These are phyloP conservation scores for Enteromius afrohamiltoni DNA, from an alignment of 2,797 vertebrate species.

Conservation along the genomic window DNA sequence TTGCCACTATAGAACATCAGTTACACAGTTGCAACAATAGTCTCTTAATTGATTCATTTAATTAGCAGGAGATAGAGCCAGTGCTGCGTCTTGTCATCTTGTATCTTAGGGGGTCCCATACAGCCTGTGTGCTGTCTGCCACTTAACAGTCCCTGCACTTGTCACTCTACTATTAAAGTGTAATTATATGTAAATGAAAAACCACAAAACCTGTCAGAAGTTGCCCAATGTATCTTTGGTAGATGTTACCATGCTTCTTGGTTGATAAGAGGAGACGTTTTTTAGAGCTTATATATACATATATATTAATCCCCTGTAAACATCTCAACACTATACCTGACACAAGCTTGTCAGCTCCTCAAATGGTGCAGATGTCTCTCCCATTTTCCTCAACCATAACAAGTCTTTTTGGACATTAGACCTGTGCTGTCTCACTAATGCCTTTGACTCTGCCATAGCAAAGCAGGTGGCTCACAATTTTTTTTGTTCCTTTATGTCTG, in stretches of 20 bases:
- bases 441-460: conserved; percentile 73
- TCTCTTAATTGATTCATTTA: conserved; percentile 99
- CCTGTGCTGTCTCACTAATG: conserved; percentile 77
- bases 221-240: conserved; percentile 67
- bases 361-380: conserved; percentile 81
- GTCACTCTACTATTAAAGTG: conserved; percentile 80
- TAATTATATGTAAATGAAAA: conserved; percentile 83
- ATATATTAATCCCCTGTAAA: not conserved
- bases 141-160: conserved; percentile 76
- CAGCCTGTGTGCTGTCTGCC: conserved; percentile 70
- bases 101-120: conserved; percentile 78
- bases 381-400: conserved; percentile 74
- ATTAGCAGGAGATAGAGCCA: conserved; percentile 96
- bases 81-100: conserved; percentile 86
- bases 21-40: conserved; percentile 93
- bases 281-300: not conserved
- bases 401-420: conserved; percentile 74
- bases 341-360: conserved; percentile 69
- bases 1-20: conserved; percentile 93
- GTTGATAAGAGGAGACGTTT: conserved; percentile 37
- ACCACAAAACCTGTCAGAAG: conserved; percentile 66
- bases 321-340: conserved; percentile 33
- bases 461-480: conserved; percentile 79
- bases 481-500: conserved; percentile 73
- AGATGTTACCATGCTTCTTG: conserved; percentile 37